phyloP scores from a whole-genome alignment of 1,140 invertebrate genomes.

The Cyrtorhinus lividipennis region DNA sequence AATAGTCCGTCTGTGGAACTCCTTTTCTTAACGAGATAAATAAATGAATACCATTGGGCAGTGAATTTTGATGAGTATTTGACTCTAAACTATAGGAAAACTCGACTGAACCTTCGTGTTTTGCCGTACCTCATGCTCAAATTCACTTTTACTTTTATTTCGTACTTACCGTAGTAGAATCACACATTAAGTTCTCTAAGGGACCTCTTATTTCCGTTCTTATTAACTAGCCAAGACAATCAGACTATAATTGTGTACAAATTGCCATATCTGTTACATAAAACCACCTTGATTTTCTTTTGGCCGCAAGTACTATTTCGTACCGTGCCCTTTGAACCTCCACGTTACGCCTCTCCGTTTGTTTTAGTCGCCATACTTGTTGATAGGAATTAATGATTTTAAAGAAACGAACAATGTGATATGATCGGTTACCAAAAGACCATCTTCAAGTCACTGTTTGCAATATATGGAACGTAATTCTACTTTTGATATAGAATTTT shows the following conservation, averaged over 20 bases:
- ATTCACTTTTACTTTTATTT: neutral
- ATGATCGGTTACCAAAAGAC: slow-evolving; percentile 16
- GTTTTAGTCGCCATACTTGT: slow-evolving; percentile 12
- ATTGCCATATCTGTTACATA: neutral
- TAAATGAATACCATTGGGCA: neutral
- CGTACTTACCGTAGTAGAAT: neutral
- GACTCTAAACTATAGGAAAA: no score
- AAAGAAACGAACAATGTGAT: slow-evolving; percentile 14
- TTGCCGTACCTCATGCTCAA: neutral
- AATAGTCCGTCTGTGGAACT: neutral
- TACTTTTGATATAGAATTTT: slow-evolving; percentile 10
- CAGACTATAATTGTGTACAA: neutral
- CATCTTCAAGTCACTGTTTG: slow-evolving; percentile 17
- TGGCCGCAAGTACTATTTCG: neutral
- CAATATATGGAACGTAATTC: neutral
- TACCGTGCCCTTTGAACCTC: neutral
- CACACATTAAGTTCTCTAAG: neutral
- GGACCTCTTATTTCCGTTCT: neutral
- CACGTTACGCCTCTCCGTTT: neutral
- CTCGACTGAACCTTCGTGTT: neutral
- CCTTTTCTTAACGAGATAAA: neutral
- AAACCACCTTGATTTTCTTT: neutral
- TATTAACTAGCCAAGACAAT: neutral
- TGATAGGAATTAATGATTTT: slow-evolving; percentile 7
- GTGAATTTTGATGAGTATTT: no score